phyloP scores from a whole-genome alignment of 2,888 invertebrate genomes.

The Halocaridina rubra region DNA sequence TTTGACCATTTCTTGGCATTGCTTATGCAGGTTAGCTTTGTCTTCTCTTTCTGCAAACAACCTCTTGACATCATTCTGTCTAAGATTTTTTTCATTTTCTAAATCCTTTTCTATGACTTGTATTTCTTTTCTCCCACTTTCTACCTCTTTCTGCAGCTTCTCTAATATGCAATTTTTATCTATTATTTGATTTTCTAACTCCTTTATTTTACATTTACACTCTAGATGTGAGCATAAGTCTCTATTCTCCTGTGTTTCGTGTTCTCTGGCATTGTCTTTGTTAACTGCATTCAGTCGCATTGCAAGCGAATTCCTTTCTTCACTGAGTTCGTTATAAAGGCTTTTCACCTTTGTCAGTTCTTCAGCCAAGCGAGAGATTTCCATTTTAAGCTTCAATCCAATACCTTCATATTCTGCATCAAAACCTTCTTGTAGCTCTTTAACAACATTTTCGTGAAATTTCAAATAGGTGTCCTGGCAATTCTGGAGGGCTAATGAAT shows the following conservation, averaged over 20 bases:
- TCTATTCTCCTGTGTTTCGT: no score
- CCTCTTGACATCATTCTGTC: background rate
- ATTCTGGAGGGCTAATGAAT: slow-evolving; percentile 13
- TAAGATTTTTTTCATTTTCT: background rate
- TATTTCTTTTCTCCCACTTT: background rate
- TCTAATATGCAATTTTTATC: slow-evolving; percentile 9
- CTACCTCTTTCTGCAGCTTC: background rate
- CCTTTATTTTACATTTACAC: background rate
- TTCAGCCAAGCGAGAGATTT: slow-evolving; percentile 26
- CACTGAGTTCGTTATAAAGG: slow-evolving; percentile 36
- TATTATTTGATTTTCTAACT: background rate
- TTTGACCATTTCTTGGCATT: background rate
- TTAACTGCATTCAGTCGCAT: slow-evolving; percentile 9
- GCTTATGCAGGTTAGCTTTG: background rate
- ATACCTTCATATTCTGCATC: slow-evolving; percentile 38
- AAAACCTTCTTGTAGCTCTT: slow-evolving; percentile 23
- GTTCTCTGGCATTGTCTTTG: no score
- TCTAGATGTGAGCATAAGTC: no score
- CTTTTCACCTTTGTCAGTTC: slow-evolving; percentile 41
- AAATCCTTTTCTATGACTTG: slow-evolving; percentile 15
- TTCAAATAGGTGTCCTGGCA: slow-evolving; percentile 38
- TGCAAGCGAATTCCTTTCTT: slow-evolving; percentile 49
- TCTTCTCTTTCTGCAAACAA: background rate
- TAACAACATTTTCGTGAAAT: slow-evolving; percentile 55
- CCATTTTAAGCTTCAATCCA: slow-evolving; percentile 20